Percentiles rank a stretch among this genome's conserved stretches.
phyloP scores from a whole-genome alignment of 2,888 invertebrate genomes.

The Mesopsocus fuscifrons region DNA sequence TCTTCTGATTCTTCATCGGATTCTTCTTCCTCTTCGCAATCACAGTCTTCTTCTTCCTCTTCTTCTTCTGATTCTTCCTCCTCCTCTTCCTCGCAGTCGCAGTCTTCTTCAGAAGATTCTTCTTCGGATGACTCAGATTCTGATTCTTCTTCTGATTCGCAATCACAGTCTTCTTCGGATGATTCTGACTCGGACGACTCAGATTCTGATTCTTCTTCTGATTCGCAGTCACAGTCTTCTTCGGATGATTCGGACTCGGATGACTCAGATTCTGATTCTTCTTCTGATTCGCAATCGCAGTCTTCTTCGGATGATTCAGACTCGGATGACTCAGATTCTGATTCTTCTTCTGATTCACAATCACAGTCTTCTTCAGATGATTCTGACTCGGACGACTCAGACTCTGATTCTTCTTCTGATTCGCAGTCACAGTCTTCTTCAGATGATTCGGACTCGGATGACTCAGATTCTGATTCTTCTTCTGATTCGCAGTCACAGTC shows the following conservation, averaged over 20 bases:
- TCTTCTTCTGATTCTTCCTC: background rate
- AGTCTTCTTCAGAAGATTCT: background rate
- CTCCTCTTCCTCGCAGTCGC: background rate
- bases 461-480: slow-evolving; percentile 2
- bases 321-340: background rate
- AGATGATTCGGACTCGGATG: slow-evolving; percentile 7
- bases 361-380: slow-evolving; percentile 8
- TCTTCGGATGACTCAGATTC: background rate
- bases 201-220: background rate
- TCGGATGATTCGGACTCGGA: slow-evolving; percentile 3
- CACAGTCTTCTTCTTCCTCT: background rate
- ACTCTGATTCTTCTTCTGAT: slow-evolving; percentile 1
- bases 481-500: slow-evolving; percentile 1
- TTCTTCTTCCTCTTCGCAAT: background rate
- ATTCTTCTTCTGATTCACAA: background rate
- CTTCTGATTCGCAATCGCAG: background rate
- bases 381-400: slow-evolving; percentile 4
- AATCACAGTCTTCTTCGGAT: slow-evolving; percentile 1
- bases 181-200: background rate
- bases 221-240: slow-evolving; percentile 6
- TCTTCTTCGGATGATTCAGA: background rate
- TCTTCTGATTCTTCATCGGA: background rate
- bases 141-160: background rate
- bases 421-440: slow-evolving; percentile 5
- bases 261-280: background rate